These are phyloP conservation scores for Maconellicoccus hirsutus DNA, from an alignment of 1,140 invertebrate species.

Conservation along the genomic window DNA sequence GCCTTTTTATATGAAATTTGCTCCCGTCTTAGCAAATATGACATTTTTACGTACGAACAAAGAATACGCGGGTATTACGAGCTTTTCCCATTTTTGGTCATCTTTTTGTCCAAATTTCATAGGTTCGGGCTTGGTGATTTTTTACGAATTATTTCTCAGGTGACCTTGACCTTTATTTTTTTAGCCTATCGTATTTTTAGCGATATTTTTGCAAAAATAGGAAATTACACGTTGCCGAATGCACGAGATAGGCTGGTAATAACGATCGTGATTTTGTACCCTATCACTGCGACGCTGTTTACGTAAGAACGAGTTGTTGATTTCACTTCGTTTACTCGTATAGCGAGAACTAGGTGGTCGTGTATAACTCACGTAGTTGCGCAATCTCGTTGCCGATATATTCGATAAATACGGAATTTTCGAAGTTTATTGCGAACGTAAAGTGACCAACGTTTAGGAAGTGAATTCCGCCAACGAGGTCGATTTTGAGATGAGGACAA, in stretches of 20 bases:
- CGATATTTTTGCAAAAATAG: neutral
- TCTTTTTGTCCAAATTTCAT: neutral
- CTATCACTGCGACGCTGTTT: neutral
- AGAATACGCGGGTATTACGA: neutral
- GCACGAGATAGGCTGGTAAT: neutral
- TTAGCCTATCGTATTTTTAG: too few relatives aligned
- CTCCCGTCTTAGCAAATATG: neutral
- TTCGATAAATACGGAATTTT: too few relatives aligned
- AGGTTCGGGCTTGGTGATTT: neutral
- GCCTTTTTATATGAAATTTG: neutral
- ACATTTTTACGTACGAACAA: neutral
- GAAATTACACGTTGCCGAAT: neutral
- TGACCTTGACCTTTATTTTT: neutral
- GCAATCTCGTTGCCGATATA: neutral
- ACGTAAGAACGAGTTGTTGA: neutral
- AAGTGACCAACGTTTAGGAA: too few relatives aligned
- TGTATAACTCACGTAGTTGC: neutral
- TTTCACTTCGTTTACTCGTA: slow-evolving; percentile 9
- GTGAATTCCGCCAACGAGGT: too few relatives aligned
- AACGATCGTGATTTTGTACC: neutral
- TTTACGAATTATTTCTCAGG: neutral
- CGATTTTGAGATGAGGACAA: too few relatives aligned
- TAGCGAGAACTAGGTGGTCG: neutral
- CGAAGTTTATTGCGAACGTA: too few relatives aligned
- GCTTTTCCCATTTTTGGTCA: neutral